A percentile compares a stretch with the other conserved stretches of the same genome.
phyloP scores from a whole-genome alignment of 2,888 invertebrate genomes.

The Aporophyla lueneburgensis region DNA sequence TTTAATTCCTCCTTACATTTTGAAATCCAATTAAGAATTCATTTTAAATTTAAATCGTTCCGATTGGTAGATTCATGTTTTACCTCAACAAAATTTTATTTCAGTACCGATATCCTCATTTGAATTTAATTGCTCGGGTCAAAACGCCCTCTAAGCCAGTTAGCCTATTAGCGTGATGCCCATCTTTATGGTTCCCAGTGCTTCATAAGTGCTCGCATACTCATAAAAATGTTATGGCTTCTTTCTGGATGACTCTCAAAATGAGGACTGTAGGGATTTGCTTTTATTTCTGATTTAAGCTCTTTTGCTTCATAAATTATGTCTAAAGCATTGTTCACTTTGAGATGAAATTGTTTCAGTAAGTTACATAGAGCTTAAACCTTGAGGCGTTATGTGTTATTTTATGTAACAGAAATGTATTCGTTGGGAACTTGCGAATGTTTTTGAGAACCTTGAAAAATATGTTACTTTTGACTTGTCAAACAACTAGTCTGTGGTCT shows the following conservation, averaged over 20 bases:
- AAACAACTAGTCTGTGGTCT: not conserved
- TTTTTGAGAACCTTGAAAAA: not conserved
- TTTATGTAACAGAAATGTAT: not conserved
- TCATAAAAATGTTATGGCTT: conserved; percentile 47
- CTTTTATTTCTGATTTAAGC: conserved; percentile 41
- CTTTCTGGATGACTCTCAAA: conserved; percentile 43
- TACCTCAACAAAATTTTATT: conserved; percentile 11
- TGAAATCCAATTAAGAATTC: not conserved
- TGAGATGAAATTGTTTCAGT: not conserved
- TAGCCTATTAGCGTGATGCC: conserved; percentile 39
- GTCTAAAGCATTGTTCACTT: not conserved
- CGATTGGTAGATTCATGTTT: not conserved
- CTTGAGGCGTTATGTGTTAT: not conserved
- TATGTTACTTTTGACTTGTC: not conserved
- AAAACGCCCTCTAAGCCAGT: conserved; percentile 4
- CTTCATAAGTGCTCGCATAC: conserved; percentile 45
- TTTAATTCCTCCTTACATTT: not conserved
- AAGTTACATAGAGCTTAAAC: not conserved
- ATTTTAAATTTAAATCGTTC: not conserved
- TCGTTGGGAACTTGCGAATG: not conserved
- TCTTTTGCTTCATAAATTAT: conserved; percentile 26
- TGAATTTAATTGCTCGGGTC: conserved; percentile 43
- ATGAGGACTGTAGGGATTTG: conserved; percentile 47
- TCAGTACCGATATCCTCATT: conserved; percentile 10
- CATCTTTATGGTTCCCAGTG: conserved; percentile 39